Conservation (phyloP, 2,888 invertebrate species). For the Synergus itoensis region DNA sequence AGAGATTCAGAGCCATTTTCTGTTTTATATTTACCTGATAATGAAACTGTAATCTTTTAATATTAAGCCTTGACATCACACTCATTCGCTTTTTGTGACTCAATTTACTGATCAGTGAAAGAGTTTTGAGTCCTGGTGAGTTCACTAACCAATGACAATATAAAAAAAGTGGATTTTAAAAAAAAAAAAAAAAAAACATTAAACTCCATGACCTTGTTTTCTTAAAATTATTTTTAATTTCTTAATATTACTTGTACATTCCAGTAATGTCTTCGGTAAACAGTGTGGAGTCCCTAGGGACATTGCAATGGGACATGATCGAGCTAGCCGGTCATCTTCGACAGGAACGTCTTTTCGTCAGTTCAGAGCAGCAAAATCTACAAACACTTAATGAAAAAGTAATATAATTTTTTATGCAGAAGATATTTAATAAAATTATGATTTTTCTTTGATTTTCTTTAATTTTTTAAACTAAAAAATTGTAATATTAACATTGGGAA, state of each 20-base stretch:
- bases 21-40: not conserved
- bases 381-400: slow-evolving; percentile 88
- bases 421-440: not conserved
- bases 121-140: no score
- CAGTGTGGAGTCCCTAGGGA: slow-evolving; percentile 72
- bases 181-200: not conserved
- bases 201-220: not conserved
- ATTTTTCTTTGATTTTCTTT: not conserved
- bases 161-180: not conserved
- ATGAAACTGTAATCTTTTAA: not conserved
- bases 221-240: not conserved
- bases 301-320: slow-evolving; percentile 79
- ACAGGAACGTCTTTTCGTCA: slow-evolving; percentile 92
- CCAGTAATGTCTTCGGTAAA: slow-evolving; percentile 74
- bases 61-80: not conserved
- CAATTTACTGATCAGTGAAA: not conserved
- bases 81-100: not conserved
- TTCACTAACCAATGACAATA: not conserved
- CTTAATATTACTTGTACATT: slow-evolving; percentile 31
- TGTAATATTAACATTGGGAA: not conserved
- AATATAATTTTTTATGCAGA: slow-evolving; percentile 63
- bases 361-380: slow-evolving; percentile 90
- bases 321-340: slow-evolving; percentile 86
- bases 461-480: not conserved
- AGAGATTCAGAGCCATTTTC: not conserved